Evolutionary conservation across 1,140 invertebrate genomes (phyloP), one percentile per base, ranked within the genome.

Genomic region (Drosophila pseudoobscura): DNA sequence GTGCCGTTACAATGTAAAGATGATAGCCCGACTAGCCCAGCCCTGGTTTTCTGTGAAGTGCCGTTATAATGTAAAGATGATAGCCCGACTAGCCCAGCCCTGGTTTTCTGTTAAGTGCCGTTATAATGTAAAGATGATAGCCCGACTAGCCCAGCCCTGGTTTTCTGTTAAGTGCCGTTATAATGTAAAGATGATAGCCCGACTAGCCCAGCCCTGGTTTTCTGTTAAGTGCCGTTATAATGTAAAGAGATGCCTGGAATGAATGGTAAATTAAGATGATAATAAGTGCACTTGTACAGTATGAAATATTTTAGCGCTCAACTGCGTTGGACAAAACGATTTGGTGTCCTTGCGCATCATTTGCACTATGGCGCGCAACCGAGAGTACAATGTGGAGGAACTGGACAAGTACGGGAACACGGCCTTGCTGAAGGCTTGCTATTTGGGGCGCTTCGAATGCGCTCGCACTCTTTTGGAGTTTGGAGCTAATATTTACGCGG

Each of bases 381-480:
- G 61, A 13, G 53, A 69, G 11, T 24, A 66, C 5, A 54, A 69
- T 24, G 39, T 90, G 4, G 90, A 91, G 20, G 63, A 84, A 1
- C 6, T 88, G 31, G 90, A 91, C 58, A 41, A 41, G 9, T 91
- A 90, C 24, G 90, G 90, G 0, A 91, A 91, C 77, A 91, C 90
- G 0, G 78, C 90, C 8, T 53, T 91, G 8, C 45, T 91, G 6
- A 90, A 89, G 50, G 85, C 90, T 13, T 91, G 90, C 58, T 90
- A 82, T 44, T 51, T 91, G 45, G 90, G 85, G 0, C 50, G 62
- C 31, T 49, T 44, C 8, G 82, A 90, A 9, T 82, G 78, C 39
- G 90, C 73, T 11, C 43, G 65, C 3, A 69, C 62, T 0, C 57
- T 91, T 4, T 43, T 91, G 0, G 59, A 76, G 5, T 80, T 76